Evolutionary conservation across 1,140 invertebrate species (phyloP).

Genomic region (Cylas formicarius): DNA sequence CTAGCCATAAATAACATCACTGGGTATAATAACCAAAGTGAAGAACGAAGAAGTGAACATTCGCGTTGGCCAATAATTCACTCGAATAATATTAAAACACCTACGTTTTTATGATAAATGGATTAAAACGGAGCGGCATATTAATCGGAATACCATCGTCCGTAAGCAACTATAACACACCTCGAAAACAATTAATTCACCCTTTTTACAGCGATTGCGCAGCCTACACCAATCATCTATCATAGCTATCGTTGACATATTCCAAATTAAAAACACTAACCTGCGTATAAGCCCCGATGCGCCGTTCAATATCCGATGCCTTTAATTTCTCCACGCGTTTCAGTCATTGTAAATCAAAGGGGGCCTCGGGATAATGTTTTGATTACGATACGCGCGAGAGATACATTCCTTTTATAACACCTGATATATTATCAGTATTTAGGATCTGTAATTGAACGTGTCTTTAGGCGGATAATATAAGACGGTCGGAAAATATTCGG

Average conservation of each 20-base stretch:
- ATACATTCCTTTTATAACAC: too few relatives aligned
- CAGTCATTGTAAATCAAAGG: too few relatives aligned
- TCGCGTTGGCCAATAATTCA: slow-evolving; percentile 32
- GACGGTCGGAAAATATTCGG: too few relatives aligned
- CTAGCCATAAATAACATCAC: too few relatives aligned
- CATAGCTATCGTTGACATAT: slow-evolving; percentile 41
- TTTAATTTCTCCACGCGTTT: too few relatives aligned
- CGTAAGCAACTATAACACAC: slow-evolving; percentile 38
- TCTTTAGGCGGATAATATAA: too few relatives aligned
- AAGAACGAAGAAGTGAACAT: too few relatives aligned
- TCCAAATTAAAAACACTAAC: slow-evolving; percentile 42
- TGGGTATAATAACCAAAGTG: slow-evolving; percentile 26
- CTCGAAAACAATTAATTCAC: slow-evolving; percentile 41
- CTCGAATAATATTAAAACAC: slow-evolving; percentile 36
- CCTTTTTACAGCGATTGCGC: slow-evolving; percentile 35
- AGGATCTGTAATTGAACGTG: too few relatives aligned
- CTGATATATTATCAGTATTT: too few relatives aligned
- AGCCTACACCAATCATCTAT: slow-evolving; percentile 41
- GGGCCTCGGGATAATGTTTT: too few relatives aligned
- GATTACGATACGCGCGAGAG: too few relatives aligned
- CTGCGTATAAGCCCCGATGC: slow-evolving; percentile 24
- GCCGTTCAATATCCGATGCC: slow-evolving; percentile 12
- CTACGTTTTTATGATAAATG: slow-evolving; percentile 39
- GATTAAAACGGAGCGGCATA: slow-evolving; percentile 37
- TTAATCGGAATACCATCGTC: slow-evolving; percentile 38